These are phyloP conservation scores for Pammene fasciana DNA, from an alignment of 2,888 invertebrate species.

Conservation along the genomic window DNA sequence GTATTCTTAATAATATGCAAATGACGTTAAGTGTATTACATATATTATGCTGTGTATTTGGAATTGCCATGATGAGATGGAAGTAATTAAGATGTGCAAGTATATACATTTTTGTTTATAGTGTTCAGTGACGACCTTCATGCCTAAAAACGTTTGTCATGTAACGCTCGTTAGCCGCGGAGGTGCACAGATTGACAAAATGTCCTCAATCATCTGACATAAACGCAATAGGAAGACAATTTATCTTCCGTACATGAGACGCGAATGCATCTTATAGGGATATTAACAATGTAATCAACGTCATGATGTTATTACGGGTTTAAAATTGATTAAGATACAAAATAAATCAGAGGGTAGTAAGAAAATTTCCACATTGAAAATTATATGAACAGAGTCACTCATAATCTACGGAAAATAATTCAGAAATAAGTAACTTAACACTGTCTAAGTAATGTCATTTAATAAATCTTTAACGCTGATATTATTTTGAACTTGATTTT, in stretches of 20 bases:
- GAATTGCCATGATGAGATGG: constrained; percentile 21
- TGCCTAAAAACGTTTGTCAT: constrained; percentile 39
- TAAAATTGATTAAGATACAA: no score
- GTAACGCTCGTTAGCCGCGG: constrained; percentile 42
- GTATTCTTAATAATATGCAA: not conserved
- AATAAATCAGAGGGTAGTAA: no score
- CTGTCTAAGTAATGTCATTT: no score
- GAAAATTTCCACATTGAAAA: no score
- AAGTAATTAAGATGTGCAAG: constrained; percentile 40
- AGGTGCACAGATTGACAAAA: constrained; percentile 41
- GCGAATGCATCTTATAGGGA: not conserved
- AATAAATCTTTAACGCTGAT: no score
- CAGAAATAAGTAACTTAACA: no score
- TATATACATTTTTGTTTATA: constrained; percentile 31
- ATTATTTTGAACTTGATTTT: no score
- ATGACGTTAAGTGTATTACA: not conserved
- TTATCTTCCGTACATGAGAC: constrained; percentile 11
- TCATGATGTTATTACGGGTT: no score
- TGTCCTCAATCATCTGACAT: constrained; percentile 39
- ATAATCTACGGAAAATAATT: no score
- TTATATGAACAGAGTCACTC: no score
- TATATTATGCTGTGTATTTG: constrained; percentile 7
- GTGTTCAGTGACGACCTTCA: constrained; percentile 34
- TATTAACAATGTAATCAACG: constrained; percentile 2
- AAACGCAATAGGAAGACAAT: constrained; percentile 22